These are phyloP conservation scores for Troglohyphantes excavatus DNA, from an alignment of 2,888 invertebrate species.

Conservation along the genomic window DNA sequence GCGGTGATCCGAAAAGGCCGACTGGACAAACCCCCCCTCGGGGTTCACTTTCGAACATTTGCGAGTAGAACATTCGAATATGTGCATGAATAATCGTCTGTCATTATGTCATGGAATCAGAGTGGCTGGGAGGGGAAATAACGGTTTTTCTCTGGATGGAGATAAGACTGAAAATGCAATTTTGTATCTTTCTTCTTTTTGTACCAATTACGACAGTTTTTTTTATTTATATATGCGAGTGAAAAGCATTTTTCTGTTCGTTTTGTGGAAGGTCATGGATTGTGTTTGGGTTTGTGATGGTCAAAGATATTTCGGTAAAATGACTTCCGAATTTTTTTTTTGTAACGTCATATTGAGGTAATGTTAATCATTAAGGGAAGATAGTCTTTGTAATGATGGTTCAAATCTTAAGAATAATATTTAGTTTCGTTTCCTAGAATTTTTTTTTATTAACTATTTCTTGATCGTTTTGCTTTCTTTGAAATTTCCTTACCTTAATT, in stretches of 20 bases:
- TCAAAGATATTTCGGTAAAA: slow-evolving; percentile 28
- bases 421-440: no score
- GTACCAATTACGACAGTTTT: slow-evolving; percentile 23
- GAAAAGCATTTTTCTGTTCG: neutral
- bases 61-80: slow-evolving; percentile 9
- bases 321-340: slow-evolving; percentile 27
- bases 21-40: slow-evolving; percentile 25
- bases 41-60: slow-evolving; percentile 27
- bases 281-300: slow-evolving; percentile 8
- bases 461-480: no score
- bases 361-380: no score
- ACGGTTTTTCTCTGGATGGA: neutral
- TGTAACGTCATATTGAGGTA: no score
- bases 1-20: slow-evolving; percentile 57
- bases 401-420: no score
- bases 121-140: neutral
- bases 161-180: slow-evolving; percentile 10
- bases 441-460: no score
- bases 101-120: slow-evolving; percentile 51
- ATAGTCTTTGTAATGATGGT: no score
- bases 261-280: slow-evolving; percentile 18
- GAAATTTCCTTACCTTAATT: no score
- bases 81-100: slow-evolving; percentile 39
- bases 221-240: neutral
- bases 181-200: neutral